A percentile compares a stretch with the other conserved stretches of the same genome.
phyloP scores from a whole-genome alignment of 37 sponge, comb jelly and placozoan species.

The Hormiphora californensis region DNA sequence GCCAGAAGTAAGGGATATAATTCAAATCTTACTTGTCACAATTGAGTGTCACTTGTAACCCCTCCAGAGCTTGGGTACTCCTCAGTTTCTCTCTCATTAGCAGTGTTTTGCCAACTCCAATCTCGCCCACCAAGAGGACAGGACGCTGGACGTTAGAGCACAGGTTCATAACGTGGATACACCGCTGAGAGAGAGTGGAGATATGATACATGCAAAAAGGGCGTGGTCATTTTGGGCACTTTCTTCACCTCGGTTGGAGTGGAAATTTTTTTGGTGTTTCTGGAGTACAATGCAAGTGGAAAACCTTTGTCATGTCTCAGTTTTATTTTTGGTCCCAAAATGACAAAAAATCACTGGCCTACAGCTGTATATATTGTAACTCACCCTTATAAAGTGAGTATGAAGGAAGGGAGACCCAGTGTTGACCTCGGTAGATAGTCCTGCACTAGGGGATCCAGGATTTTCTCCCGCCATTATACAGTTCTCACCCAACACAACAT shows the following conservation, averaged over 20 bases:
- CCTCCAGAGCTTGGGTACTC: constrained; percentile 39
- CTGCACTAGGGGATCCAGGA: constrained; percentile 20
- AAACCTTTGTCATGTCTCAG: too few species aligned
- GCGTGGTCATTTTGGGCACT: too few species aligned
- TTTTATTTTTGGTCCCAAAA: too few species aligned
- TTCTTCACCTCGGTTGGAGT: too few species aligned
- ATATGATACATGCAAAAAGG: too few species aligned
- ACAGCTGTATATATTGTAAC: neutral
- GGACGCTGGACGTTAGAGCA: constrained; percentile 37
- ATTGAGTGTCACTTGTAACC: constrained; percentile 49
- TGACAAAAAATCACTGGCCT: neutral
- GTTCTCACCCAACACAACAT: neutral
- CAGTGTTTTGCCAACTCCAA: constrained; percentile 35
- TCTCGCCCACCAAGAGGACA: constrained; percentile 15
- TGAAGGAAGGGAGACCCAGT: constrained; percentile 34
- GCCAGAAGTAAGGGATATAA: neutral
- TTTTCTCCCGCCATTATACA: neutral
- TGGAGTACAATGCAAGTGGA: too few species aligned
- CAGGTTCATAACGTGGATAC: constrained; percentile 4
- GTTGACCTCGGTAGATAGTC: constrained; percentile 37
- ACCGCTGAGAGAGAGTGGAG: neutral
- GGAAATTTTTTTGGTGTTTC: too few species aligned
- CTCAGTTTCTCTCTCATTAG: constrained; percentile 29
- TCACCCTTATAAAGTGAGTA: constrained; percentile 20
- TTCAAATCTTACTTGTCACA: constrained; percentile 33